A percentile compares a stretch with the other conserved stretches of the same genome.
Evolutionary conservation across 2,113 vertebrate genomes (phyloP).

Genomic region (Dendropsophus ebraccatus): DNA sequence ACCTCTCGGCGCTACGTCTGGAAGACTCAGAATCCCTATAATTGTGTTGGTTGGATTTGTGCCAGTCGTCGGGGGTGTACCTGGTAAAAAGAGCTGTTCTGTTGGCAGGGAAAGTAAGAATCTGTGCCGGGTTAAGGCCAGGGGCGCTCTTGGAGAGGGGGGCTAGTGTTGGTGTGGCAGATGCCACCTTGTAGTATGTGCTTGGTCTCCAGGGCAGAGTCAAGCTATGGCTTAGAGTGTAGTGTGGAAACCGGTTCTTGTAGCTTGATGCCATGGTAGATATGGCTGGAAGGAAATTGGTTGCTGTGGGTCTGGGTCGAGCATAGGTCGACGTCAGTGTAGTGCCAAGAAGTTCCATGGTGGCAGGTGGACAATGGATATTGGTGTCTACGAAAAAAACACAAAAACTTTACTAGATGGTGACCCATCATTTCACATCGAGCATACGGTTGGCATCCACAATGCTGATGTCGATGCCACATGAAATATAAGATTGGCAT

Average conservation of each 20-base stretch:
- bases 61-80: slow-evolving; percentile 89
- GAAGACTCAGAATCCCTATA: slow-evolving; percentile 82
- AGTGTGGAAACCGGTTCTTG: slow-evolving; percentile 72
- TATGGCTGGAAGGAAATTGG: slow-evolving; percentile 85
- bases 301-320: slow-evolving; percentile 74
- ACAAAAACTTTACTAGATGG: neutral
- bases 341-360: slow-evolving; percentile 83
- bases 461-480: neutral
- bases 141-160: slow-evolving; percentile 70
- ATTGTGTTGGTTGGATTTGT: slow-evolving; percentile 84
- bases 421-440: neutral
- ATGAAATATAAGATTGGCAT: neutral
- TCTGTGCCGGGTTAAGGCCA: slow-evolving; percentile 75
- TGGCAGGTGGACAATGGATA: slow-evolving; percentile 23
- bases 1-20: slow-evolving; percentile 81
- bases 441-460: neutral
- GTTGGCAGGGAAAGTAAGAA: slow-evolving; percentile 81
- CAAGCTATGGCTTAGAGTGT: slow-evolving; percentile 71
- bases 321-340: slow-evolving; percentile 76
- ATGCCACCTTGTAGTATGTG: slow-evolving; percentile 76
- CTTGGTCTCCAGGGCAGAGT: slow-evolving; percentile 82
- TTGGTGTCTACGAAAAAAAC: slow-evolving; percentile 59
- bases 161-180: slow-evolving; percentile 68
- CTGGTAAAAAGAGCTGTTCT: slow-evolving; percentile 76
- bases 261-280: slow-evolving; percentile 82